Percentiles rank a stretch among this genome's conserved stretches.
Conservation (phyloP, 2,113 vertebrate genomes). For the Cyphomyrus plagiostoma region DNA sequence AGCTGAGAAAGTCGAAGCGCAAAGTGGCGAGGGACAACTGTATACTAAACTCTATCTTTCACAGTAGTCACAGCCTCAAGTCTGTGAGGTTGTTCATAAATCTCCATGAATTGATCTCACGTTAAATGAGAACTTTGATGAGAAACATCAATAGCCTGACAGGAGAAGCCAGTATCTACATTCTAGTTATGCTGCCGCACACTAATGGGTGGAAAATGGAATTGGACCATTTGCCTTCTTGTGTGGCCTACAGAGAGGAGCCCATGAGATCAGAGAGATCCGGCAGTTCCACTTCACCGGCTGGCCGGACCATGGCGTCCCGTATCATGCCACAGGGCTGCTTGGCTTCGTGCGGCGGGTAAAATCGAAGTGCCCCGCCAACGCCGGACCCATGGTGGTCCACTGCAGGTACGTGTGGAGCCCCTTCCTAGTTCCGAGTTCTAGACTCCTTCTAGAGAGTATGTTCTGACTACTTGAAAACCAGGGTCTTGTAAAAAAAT, state of each 20-base stretch:
- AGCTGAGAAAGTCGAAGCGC: too few relatives aligned
- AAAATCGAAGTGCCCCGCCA: conserved; percentile 83
- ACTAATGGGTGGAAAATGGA: neutral
- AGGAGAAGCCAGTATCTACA: neutral
- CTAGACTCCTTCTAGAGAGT: neutral
- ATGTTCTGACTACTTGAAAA: neutral
- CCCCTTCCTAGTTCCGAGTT: neutral
- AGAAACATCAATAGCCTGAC: neutral
- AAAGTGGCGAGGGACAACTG: too few relatives aligned
- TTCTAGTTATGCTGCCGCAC: neutral
- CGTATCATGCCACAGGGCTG: conserved; percentile 86
- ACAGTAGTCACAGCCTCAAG: neutral
- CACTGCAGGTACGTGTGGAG: conserved; percentile 71
- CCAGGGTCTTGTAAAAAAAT: neutral
- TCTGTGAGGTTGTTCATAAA: neutral
- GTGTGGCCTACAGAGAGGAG: conserved; percentile 66
- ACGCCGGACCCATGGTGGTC: conserved; percentile 78
- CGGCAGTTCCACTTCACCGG: conserved; percentile 96
- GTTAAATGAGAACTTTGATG: conserved; percentile 19
- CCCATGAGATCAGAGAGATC: conserved; percentile 92
- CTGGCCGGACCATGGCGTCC: conserved; percentile 95
- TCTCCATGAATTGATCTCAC: neutral
- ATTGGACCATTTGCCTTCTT: neutral
- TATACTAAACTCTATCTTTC: conserved; percentile 3
- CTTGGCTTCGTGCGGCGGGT: conserved; percentile 88